Evolutionary conservation across 1,140 invertebrate genomes (phyloP), one percentile per base, ranked within the genome.

Genomic region (Palaemon carinicauda): DNA sequence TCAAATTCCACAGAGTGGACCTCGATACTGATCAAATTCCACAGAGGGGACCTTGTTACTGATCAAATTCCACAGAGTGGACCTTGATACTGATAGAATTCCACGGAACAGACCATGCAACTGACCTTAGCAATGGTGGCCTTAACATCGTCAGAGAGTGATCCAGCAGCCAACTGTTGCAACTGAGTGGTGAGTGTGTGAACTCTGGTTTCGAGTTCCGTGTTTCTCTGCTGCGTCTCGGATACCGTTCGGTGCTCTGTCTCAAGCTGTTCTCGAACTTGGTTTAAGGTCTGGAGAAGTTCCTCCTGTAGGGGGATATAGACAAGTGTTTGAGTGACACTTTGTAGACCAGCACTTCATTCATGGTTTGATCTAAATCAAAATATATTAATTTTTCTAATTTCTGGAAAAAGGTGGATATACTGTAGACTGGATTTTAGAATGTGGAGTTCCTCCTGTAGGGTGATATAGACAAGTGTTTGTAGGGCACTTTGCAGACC

Each of bases 201-300:
- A 1, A 82, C 73, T 12, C 56, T 53, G 9, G 73, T 51, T 91
- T 98, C 95, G 10, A 96, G 92, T 80, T 96, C 95, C 31, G 94
- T 93, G 80, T 95, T 93, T 75, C 95, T 94, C 92, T 97, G 96
- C 89, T 96, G 95, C 0, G 96, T 95, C 92, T 98, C 97, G 90
- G 96, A 95, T 90, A 98, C 95, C 71, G 95, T 93, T 0, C 96
- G 94, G 0, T 96, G 96, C 91, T 98, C 97, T 90, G 96, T 96
- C 91, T 99, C 97, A 12, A 98, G 91, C 73, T 97, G 94, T 89
- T 97, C 96, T 91, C 97, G 97, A 89, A 98, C 94, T 88, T 97
- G 94, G 0, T 94, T 92, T 71, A 98, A 92, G 82, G 95, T 96
- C 17, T 95, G 94, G 91, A 98, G 96, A 83, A 98, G 92, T 91